Base-by-base conservation (phyloP, 2,797 vertebrate genomes). In the Manis pentadactyla region DNA sequence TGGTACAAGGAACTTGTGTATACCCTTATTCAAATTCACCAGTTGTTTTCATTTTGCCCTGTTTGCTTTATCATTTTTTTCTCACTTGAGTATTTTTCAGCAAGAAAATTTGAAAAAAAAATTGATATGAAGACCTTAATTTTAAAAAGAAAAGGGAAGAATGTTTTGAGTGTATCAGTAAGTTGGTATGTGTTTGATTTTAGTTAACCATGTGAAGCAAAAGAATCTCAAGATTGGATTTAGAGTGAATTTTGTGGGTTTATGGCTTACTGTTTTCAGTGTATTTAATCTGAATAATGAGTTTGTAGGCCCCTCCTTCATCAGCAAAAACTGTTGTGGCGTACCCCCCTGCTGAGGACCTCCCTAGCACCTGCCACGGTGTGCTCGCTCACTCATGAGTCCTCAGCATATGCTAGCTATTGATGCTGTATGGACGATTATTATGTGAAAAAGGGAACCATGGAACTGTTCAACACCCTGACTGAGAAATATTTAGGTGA, bases 51-150 rank as follows among this genome's bases (percentile, higher is more conserved):
- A 87, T 53, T 75, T 87, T 81, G 55, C 18, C 15, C 25, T 7
- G 51, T 95, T 93, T 82, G n/a, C 64, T 89, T 75, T 93, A 82
- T 84, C 13, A 31, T 95, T 94, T 93, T 93, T 49, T 94, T 77
- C 46, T 93, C 34, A 78, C 4, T 66, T 83, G 57, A 59, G 2
- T 75, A 71, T 83, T 93, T 95, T 90, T 90, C 92, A 89, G 79
- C 34, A 84, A 90, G 59, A 87, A 73, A 91, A 66, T 63, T 91
- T 73, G 69, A 42, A 93, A 25, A 91, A 21, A 92, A 93, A 82
- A 46, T 77, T 14, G 23, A 17, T 85, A 68, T n/a, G 19, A 78
- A 79, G 34, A 5, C 17, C 53, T 91, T 75, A 63, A 39, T 74
- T 87, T 94, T 85, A 63, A 53, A 92, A 89, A 69, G 66, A 87